Evolutionary conservation across 2,113 vertebrate genomes (phyloP).

Genomic region (Lutjanus erythropterus): DNA sequence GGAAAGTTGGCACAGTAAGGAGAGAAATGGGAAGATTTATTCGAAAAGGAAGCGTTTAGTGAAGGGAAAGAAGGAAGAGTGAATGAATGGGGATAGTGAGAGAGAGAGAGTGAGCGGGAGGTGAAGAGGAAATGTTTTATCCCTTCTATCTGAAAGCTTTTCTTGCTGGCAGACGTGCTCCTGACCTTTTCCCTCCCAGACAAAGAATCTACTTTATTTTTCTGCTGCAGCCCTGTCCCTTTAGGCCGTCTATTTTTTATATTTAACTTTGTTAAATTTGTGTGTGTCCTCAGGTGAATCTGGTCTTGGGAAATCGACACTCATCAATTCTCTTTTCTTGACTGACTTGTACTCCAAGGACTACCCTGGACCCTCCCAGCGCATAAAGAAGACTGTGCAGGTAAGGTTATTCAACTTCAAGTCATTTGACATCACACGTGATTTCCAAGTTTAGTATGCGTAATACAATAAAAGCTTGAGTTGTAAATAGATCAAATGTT

Average conservation of each 20-base stretch:
- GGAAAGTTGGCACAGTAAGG: constrained; percentile 43
- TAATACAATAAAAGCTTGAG: neutral
- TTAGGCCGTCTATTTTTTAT: neutral
- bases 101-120: constrained; percentile 30
- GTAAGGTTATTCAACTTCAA: constrained; percentile 51
- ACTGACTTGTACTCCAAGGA: constrained; percentile 87
- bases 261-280: neutral
- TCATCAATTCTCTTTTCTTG: constrained; percentile 88
- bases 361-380: constrained; percentile 85
- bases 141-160: constrained; percentile 48
- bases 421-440: neutral
- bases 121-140: constrained; percentile 71
- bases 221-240: constrained; percentile 16
- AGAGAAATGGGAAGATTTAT: constrained; percentile 50
- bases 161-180: constrained; percentile 48
- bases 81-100: constrained; percentile 13
- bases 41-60: constrained; percentile 19
- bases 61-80: constrained; percentile 15
- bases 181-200: constrained; percentile 62
- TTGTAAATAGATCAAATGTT: neutral
- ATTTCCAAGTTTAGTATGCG: neutral
- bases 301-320: constrained; percentile 87
- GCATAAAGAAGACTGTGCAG: constrained; percentile 88
- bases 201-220: constrained; percentile 62
- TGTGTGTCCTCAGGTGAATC: constrained; percentile 82